Evolutionary conservation across 2,888 invertebrate genomes (phyloP), one percentile per base, ranked within the genome.

Genomic region (Drosophila gaucha): DNA sequence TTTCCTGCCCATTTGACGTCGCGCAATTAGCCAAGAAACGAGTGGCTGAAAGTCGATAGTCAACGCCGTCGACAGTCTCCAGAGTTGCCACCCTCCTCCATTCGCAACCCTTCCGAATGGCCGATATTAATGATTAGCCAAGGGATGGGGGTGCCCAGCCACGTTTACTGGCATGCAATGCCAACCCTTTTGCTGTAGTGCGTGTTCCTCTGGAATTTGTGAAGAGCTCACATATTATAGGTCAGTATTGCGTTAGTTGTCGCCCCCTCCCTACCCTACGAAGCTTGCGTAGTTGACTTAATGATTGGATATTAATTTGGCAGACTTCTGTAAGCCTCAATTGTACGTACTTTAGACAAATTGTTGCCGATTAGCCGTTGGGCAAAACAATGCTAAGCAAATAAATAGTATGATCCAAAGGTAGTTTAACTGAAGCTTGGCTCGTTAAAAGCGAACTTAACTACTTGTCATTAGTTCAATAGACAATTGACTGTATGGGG

Each of bases 261-360:
- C 14, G 8, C 31, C 31, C 10, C 16, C 20, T n/a, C n/a, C n/a
- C n/a, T n/a, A n/a, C 24, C 12, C 10, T 16, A 39, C 55, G 60
- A 58, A 59, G 68, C 51, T 51, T 18, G 49, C 35, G 31, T 41
- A 47, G 74, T 64, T 49, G 55, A 65, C 73, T 82, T 82, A 87
- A 82, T 85, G 82, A 82, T 87, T 82, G 79, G 83, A 82, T 82
- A 82, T 82, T 85, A 82, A 87, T 82, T 82, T 79, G 76, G 63
- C 72, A 55, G 56, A 46, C 67, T 64, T 49, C 47, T n/a, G 54
- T 50, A 26, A 35, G 20, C 12, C 18, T 10, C 26, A 35, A 44
- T 46, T 33, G 36, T 50, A 41, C 20, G 52, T 50, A 63, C 68
- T 52, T 72, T 49, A 66, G 69, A 82, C 86, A 85, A 82, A 82